Base-by-base conservation (phyloP, 1,140 invertebrate species). In the Camponotus vicinus region DNA sequence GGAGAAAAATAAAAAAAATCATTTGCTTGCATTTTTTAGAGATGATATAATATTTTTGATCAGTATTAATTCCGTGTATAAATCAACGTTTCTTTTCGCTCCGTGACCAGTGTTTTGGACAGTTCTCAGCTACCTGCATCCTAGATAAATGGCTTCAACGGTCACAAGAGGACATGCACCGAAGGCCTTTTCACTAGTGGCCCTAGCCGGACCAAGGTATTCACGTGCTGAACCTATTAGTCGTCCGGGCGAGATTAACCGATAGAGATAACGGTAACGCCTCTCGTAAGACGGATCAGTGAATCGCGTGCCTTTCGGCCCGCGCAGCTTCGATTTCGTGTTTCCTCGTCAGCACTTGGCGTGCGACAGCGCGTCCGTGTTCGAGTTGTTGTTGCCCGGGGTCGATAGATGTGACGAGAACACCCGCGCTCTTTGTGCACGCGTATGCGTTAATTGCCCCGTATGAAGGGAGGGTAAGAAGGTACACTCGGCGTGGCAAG, bases 241-340 rank as follows among this genome's bases (percentile, higher is more conserved):
- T 92, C 91, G 86, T 84, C 78, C 79, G 75, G 86, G 40, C 55
- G 73, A 91, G 92, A 92, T 92, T 88, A 89, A 69, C 79, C 86
- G 86, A 77, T 55, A 83, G 40, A 92, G 92, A 93, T 94, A 94
- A 91, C 87, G 86, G 92, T 91, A 93, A 94, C 92, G 93, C 93
- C 93, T 94, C 92, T 93, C 87, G 87, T 63, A 94, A 94, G 93
- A 94, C 90, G 92, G 93, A 94, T 94, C 93, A 94, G 93, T 88
- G 90, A 86, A 93, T 94, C 92, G 93, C 93, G 93, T 94, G 93
- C 82, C 55, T 64, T 45, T 59, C 42, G 59, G 40, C 78, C 69
- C 42, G 52, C 42, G 52, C 73, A 63, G 84, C 86, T 88, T 88
- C 86, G 89, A 90, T 86, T 86, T 49, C 86, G 71, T 90, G 89